Conservation (phyloP, 2,113 vertebrate genomes). For the Pituophis catenifer region DNA sequence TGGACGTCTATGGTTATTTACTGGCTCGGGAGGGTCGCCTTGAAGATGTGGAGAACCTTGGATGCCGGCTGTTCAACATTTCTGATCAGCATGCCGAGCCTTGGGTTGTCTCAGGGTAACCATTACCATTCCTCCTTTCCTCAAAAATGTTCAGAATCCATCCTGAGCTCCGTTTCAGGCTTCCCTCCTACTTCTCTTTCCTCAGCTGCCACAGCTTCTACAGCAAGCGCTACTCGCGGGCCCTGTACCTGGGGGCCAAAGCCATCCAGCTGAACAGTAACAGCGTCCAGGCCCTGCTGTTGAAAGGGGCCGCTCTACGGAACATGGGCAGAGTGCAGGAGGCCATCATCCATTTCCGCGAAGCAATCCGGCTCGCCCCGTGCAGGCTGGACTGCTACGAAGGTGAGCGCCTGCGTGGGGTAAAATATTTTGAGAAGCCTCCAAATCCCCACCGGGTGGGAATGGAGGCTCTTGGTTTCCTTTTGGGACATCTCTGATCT, state of each 20-base stretch:
- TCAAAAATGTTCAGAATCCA: not conserved
- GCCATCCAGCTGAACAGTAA: constrained; percentile 98
- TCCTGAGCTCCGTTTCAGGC: not conserved
- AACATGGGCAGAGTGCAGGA: constrained; percentile 97
- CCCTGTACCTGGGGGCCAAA: constrained; percentile 94
- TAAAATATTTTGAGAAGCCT: not conserved
- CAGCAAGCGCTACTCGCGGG: constrained; percentile 94
- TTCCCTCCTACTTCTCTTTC: not conserved
- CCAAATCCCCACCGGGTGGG: not conserved
- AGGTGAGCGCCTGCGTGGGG: constrained; percentile 63
- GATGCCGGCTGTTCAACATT: constrained; percentile 95
- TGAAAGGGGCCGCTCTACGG: constrained; percentile 92
- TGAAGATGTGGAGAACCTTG: constrained; percentile 96
- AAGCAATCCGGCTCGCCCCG: constrained; percentile 91
- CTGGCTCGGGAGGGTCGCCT: constrained; percentile 92
- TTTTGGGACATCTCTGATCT: not conserved
- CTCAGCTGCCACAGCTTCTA: constrained; percentile 96
- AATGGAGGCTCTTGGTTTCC: not conserved
- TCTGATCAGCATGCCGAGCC: constrained; percentile 97
- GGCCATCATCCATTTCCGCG: constrained; percentile 96
- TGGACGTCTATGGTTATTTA: constrained; percentile 97
- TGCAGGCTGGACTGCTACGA: constrained; percentile 97
- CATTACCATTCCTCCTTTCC: not conserved
- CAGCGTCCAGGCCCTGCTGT: constrained; percentile 91
- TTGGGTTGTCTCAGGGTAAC: constrained; percentile 97